phyloP scores from a whole-genome alignment of 92 coral and sea anemone species.

The Palythoa heliodiscus region DNA sequence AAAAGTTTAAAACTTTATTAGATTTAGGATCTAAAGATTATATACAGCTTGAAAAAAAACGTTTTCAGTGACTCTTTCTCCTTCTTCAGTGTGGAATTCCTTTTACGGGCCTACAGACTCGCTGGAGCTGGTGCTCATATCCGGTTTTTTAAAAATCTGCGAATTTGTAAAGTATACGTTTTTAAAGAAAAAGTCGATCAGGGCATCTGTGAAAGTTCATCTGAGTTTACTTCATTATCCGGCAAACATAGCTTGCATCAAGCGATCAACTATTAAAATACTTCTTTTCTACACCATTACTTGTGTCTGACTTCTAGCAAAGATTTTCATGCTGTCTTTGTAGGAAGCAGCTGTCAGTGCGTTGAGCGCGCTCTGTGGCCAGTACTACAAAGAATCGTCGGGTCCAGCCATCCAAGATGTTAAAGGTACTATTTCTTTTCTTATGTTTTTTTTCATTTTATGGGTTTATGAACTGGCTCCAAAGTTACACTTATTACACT shows the following conservation, averaged over 20 bases:
- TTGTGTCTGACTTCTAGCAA: not conserved
- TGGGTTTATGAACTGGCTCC: not conserved
- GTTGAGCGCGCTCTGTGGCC: slow-evolving; percentile 71
- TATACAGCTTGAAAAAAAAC: too few species aligned
- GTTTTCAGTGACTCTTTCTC: too few species aligned
- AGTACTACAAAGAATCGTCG: slow-evolving; percentile 66
- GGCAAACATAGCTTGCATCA: not conserved
- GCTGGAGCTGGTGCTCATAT: too few species aligned
- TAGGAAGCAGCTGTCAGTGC: slow-evolving; percentile 92
- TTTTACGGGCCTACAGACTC: too few species aligned
- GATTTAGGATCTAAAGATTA: too few species aligned
- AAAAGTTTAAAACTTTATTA: too few species aligned
- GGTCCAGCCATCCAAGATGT: slow-evolving; percentile 65
- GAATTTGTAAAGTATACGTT: too few species aligned
- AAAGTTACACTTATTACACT: not conserved
- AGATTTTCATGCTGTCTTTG: not conserved
- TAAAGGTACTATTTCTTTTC: slow-evolving; percentile 65
- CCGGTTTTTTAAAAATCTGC: too few species aligned
- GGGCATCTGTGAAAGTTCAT: too few species aligned
- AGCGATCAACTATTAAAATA: not conserved
- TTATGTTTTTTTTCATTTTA: not conserved
- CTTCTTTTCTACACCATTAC: not conserved
- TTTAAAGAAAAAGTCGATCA: too few species aligned
- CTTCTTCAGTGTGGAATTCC: too few species aligned
- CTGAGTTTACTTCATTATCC: too few species aligned